Evolutionary conservation across 2,888 invertebrate genomes (phyloP), one percentile per base, ranked within the genome.

Genomic region (Xanthia icteritia): DNA sequence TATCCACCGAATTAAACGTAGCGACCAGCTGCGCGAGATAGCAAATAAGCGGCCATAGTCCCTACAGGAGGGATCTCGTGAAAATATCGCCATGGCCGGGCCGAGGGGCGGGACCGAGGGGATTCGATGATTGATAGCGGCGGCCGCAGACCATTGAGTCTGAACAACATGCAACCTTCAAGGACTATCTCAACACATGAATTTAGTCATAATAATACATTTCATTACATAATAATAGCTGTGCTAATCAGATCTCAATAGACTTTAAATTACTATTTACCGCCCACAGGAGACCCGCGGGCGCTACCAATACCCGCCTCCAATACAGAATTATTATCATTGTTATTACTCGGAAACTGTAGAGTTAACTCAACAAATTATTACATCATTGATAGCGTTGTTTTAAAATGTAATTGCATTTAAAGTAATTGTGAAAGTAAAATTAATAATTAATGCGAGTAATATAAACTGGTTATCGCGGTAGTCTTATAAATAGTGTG

Each of bases 51-150:
- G 83, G 74, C 77, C 66, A 54, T 71, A 78, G 77, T 81, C 79
- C 73, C 79, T 63, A 31, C 82, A 77, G 77, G 88, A 85, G 87
- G 85, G 82, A 84, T 85, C 86, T 84, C 81, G 84, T 84, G 87
- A 85, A 90, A 90, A 91, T 90, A 91, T 91, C 88, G 86, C 88
- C 81, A 78, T 81, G 83, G 80, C 73, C 66, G 77, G 84, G 82
- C 80, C 69, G 83, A 76, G 56, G 77, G 83, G 83, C 81, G 85
- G 82, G 75, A 64, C 70, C 61, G 71, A 81, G 82, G 83, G 86
- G 82, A 76, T 74, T 76, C 79, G 86, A 91, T 92, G 92, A 92
- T 92, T 92, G 92, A 92, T 92, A 88, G 87, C 82, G 79, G 73
- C 84, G 79, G 80, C 73, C 73, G 75, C 79, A 69, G 54, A 81